These are phyloP conservation scores for Upupa epops DNA, from an alignment of 2,113 vertebrate species.

Conservation along the genomic window DNA sequence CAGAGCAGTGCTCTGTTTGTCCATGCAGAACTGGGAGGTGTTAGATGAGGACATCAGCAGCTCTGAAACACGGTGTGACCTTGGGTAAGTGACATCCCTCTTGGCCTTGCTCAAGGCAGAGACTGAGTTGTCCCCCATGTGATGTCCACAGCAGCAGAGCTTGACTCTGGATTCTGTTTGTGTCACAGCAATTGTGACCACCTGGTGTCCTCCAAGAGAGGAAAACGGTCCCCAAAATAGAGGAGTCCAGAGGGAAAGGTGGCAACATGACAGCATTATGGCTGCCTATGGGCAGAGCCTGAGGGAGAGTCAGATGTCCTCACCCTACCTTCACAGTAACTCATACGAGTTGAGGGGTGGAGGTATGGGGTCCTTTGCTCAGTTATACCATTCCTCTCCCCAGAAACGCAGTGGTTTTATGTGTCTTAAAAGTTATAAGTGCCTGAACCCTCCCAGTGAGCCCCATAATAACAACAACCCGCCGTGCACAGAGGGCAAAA, in stretches of 20 bases:
- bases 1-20: background rate
- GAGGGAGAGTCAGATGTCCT: background rate
- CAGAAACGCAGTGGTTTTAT: background rate
- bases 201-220: background rate
- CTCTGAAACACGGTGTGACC: background rate
- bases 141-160: background rate
- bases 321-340: background rate
- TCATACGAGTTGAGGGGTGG: no score
- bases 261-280: fast-evolving
- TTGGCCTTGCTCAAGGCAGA: background rate
- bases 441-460: background rate
- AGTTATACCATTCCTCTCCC: background rate
- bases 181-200: background rate
- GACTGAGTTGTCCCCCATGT: background rate
- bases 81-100: fast-evolving
- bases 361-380: background rate
- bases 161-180: background rate
- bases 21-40: background rate
- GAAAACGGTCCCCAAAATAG: fast-evolving
- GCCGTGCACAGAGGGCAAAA: background rate
- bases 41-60: background rate
- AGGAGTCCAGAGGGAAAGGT: background rate
- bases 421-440: background rate
- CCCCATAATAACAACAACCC: fast-evolving
- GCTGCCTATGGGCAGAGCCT: background rate